Evolutionary conservation across 2,797 vertebrate species (phyloP).

Genomic region (Garrulus glandarius): DNA sequence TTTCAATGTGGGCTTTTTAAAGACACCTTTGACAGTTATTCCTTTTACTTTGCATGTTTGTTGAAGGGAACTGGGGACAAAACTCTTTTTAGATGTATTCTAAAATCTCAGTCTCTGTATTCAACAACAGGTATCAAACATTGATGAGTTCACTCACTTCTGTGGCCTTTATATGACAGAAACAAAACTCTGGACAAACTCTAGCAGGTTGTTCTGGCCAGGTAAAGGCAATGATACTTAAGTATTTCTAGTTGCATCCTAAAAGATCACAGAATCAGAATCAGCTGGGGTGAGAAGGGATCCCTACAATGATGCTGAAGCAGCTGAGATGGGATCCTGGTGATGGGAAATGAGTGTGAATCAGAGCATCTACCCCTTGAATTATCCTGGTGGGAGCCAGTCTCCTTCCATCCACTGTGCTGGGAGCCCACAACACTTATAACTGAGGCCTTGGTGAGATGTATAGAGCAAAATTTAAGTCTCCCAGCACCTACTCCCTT

Average conservation of each 20-base stretch:
- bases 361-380: not conserved
- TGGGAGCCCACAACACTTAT: not conserved
- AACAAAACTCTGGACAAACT: not conserved
- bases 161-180: not conserved
- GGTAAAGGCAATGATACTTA: not conserved
- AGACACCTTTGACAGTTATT: not conserved
- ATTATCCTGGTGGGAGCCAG: fast-evolving
- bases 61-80: not conserved
- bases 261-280: not conserved
- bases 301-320: not conserved
- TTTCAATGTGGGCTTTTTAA: not conserved
- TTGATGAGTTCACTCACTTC: not conserved
- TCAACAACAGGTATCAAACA: not conserved
- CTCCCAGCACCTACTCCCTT: not conserved
- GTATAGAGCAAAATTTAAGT: not conserved
- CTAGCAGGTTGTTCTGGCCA: not conserved
- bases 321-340: not conserved
- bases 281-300: not conserved
- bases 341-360: not conserved
- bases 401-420: not conserved
- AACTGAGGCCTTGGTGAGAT: not conserved
- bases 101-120: not conserved
- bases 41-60: not conserved
- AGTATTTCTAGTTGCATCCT: not conserved
- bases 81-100: not conserved